These are phyloP conservation scores for Tanaodytes sp. DNA, from an alignment of 2,888 invertebrate genomes.

Conservation along the genomic window DNA sequence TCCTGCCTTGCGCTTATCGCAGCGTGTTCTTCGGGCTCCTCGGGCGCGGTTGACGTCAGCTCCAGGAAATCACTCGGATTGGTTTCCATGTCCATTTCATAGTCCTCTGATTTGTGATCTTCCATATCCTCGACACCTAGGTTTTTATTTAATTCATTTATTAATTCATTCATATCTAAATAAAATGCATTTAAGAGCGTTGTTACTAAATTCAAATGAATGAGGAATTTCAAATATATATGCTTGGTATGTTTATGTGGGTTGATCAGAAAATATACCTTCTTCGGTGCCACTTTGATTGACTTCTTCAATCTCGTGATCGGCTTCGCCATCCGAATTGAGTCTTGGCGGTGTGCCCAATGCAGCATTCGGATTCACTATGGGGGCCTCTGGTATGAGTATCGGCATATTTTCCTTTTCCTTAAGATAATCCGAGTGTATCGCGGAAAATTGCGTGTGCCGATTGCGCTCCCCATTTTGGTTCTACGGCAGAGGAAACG, in stretches of 20 bases:
- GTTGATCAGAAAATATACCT: too few relatives aligned
- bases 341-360: conserved; percentile 71
- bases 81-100: conserved; percentile 72
- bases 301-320: conserved; percentile 67
- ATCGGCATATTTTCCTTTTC: conserved; percentile 68
- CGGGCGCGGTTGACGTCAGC: conserved; percentile 66
- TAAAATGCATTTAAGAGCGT: too few relatives aligned
- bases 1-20: conserved; percentile 39
- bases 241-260: too few relatives aligned
- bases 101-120: conserved; percentile 69
- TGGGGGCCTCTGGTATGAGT: conserved; percentile 70
- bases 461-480: conserved; percentile 47
- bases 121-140: conserved; percentile 63
- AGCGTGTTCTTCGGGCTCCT: conserved; percentile 60
- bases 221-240: too few relatives aligned
- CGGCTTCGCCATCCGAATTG: conserved; percentile 69
- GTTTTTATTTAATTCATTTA: too few relatives aligned
- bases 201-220: too few relatives aligned
- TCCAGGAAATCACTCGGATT: conserved; percentile 71
- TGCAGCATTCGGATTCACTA: conserved; percentile 72
- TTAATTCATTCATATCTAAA: too few relatives aligned
- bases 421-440: conserved; percentile 64
- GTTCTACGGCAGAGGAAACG: conserved; percentile 32
- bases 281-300: conserved; percentile 67
- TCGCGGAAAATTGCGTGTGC: conserved; percentile 56